Percentiles rank a stretch among this genome's conserved stretches.
phyloP scores from a whole-genome alignment of 2,797 vertebrate species.

The Tangara arthus region DNA sequence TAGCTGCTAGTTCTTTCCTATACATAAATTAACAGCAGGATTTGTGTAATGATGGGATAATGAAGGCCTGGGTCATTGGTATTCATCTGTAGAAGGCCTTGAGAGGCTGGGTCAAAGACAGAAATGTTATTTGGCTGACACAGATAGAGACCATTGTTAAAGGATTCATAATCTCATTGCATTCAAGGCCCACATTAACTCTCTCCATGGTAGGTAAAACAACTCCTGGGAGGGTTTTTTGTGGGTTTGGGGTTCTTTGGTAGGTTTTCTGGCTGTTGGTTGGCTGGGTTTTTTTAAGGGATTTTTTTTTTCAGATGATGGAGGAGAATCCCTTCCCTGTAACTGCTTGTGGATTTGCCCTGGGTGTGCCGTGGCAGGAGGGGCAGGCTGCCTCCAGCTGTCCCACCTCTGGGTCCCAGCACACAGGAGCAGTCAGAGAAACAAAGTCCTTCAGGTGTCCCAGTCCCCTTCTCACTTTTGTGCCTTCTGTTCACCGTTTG shows the following conservation, averaged over 20 bases:
- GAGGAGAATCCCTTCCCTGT: background rate
- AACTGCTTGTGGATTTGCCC: background rate
- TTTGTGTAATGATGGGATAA: slow-evolving; percentile 72
- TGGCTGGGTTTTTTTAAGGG: background rate
- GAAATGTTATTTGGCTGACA: slow-evolving; percentile 37
- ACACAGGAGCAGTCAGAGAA: background rate
- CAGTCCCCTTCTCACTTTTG: background rate
- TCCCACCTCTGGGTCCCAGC: background rate
- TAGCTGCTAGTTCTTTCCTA: slow-evolving; percentile 57
- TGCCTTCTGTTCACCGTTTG: background rate
- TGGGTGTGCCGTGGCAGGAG: fast-evolving
- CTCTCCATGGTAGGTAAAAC: background rate
- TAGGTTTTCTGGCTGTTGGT: background rate
- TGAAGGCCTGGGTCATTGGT: slow-evolving; percentile 58
- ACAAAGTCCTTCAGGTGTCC: background rate
- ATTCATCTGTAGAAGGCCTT: slow-evolving; percentile 56
- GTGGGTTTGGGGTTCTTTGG: background rate
- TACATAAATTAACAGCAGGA: slow-evolving; percentile 69
- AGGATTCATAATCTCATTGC: background rate
- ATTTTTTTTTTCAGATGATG: background rate
- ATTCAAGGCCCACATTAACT: background rate
- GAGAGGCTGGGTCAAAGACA: slow-evolving; percentile 47
- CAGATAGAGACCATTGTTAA: background rate
- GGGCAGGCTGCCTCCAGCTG: background rate
- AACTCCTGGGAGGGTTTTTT: too few relatives aligned